These are phyloP conservation scores for Caenorhabditis japonica DNA, from an alignment of 2,888 invertebrate species.

Conservation along the genomic window DNA sequence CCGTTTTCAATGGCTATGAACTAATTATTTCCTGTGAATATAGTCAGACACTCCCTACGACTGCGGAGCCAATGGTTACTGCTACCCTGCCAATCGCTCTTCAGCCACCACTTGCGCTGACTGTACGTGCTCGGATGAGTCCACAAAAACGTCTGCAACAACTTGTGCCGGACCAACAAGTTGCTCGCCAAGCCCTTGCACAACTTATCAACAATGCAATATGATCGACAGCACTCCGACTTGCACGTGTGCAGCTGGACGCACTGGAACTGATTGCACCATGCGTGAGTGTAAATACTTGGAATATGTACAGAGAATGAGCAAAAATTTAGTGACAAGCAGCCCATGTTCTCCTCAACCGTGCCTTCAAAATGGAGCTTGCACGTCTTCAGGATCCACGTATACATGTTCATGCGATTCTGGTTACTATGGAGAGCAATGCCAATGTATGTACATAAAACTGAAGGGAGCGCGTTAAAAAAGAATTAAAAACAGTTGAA, in stretches of 20 bases:
- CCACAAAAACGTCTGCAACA: slow-evolving; percentile 43
- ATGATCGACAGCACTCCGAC: slow-evolving; percentile 35
- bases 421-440: slow-evolving; percentile 50
- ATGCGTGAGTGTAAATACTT: slow-evolving; percentile 31
- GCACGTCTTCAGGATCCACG: slow-evolving; percentile 35
- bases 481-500: no score
- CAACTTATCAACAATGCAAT: slow-evolving; percentile 42
- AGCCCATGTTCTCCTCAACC: slow-evolving; percentile 41
- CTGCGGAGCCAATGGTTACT: slow-evolving; percentile 50
- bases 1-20: no score
- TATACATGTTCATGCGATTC: slow-evolving; percentile 39
- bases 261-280: slow-evolving; percentile 52
- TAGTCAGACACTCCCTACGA: slow-evolving; percentile 41
- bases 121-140: slow-evolving; percentile 41
- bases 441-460: slow-evolving; percentile 37
- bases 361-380: slow-evolving; percentile 46
- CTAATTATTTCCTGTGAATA: no score
- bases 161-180: slow-evolving; percentile 29
- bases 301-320: slow-evolving; percentile 4
- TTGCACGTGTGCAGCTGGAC: slow-evolving; percentile 52
- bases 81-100: slow-evolving; percentile 43
- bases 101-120: slow-evolving; percentile 31
- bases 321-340: slow-evolving; percentile 29
- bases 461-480: no score
- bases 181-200: slow-evolving; percentile 47